These are phyloP conservation scores for Delia radicum DNA, from an alignment of 1,140 invertebrate species.

Conservation along the genomic window DNA sequence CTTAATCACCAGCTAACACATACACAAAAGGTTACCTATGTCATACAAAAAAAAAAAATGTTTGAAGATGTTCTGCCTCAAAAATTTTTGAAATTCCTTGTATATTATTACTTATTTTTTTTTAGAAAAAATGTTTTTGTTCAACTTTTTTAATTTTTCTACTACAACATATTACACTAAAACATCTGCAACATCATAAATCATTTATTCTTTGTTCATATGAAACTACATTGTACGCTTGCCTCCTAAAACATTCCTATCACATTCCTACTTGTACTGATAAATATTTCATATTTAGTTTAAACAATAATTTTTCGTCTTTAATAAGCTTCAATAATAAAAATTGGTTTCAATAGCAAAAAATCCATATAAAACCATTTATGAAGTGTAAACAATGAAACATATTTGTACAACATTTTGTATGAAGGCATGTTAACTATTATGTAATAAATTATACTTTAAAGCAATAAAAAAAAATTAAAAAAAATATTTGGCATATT, in stretches of 20 bases:
- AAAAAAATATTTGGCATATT: background rate
- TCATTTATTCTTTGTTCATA: background rate
- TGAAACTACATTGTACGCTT: background rate
- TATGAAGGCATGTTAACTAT: constrained; percentile 10
- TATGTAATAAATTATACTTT: constrained; percentile 10
- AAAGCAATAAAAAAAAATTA: background rate
- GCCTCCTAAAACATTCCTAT: background rate
- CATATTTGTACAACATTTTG: constrained; percentile 9
- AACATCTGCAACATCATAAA: constrained; percentile 21
- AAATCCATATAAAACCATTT: constrained; percentile 17
- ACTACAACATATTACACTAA: constrained; percentile 10
- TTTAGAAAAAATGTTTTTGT: no score
- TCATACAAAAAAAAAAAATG: no score
- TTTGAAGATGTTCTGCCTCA: no score
- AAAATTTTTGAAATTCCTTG: no score
- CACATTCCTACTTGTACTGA: background rate
- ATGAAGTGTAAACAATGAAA: constrained; percentile 16
- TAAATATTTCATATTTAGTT: background rate
- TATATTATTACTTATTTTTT: no score
- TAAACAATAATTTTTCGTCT: background rate
- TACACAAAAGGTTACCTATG: no score
- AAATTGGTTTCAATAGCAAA: no score
- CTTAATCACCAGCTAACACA: no score
- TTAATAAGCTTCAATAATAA: background rate
- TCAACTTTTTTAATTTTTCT: background rate